Evolutionary conservation across 2,113 vertebrate species (phyloP).

Genomic region (Syngnathus scovelli): DNA sequence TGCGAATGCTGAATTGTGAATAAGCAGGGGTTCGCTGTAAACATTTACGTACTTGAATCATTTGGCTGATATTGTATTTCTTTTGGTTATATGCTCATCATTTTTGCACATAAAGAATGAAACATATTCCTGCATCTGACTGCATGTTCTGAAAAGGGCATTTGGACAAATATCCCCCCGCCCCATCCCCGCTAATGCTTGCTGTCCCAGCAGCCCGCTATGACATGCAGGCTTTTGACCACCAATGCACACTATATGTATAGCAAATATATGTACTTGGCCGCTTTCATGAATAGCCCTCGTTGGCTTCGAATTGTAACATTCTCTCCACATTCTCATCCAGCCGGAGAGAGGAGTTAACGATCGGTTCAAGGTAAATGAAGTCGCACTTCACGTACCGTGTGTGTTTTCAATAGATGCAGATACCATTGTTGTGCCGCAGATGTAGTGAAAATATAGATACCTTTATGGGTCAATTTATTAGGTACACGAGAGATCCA

Average conservation of each 20-base stretch:
- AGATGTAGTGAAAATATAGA: not conserved
- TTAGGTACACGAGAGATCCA: not conserved
- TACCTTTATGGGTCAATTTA: not conserved
- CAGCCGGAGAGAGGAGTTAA: constrained; percentile 70
- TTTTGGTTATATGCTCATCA: not conserved
- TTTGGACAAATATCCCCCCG: constrained; percentile 10
- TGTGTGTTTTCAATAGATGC: constrained; percentile 31
- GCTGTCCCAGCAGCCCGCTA: constrained; percentile 45
- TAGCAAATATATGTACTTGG: constrained; percentile 23
- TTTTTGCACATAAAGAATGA: not conserved
- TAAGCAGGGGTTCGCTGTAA: too few species aligned
- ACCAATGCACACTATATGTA: not conserved
- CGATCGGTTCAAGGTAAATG: constrained; percentile 71
- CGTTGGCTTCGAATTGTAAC: constrained; percentile 52
- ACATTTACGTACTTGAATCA: not conserved
- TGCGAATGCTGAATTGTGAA: too few species aligned
- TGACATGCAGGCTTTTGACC: constrained; percentile 3
- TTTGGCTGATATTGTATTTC: not conserved
- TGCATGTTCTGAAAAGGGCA: constrained; percentile 43
- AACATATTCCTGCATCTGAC: constrained; percentile 16
- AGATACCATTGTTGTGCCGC: not conserved
- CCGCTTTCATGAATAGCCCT: constrained; percentile 27
- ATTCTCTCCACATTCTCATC: constrained; percentile 64
- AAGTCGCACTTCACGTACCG: constrained; percentile 32
- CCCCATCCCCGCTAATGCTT: constrained; percentile 35